Conservation (phyloP, 2,113 vertebrate genomes). For the Phyllostomus discolor region DNA sequence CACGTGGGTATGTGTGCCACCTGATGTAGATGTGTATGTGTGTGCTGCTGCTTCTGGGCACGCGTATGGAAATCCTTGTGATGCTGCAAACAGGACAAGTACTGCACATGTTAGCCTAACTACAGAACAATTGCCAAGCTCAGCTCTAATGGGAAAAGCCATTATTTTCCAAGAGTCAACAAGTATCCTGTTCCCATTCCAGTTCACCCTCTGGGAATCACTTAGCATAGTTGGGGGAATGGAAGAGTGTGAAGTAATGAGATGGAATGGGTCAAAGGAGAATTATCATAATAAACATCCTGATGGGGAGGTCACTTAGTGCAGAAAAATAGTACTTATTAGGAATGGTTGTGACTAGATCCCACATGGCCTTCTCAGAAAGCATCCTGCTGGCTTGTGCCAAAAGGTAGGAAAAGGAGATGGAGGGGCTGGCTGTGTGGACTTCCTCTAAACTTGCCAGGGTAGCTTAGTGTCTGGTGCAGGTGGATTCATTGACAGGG, state of each 20-base stretch:
- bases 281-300: background rate
- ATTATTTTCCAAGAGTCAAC: slow-evolving; percentile 16
- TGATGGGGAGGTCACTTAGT: background rate
- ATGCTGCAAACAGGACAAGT: background rate
- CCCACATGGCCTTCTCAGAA: background rate
- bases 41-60: background rate
- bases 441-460: background rate
- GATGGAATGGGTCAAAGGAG: background rate
- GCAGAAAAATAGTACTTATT: background rate
- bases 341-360: background rate
- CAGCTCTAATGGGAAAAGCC: background rate
- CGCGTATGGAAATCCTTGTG: background rate
- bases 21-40: background rate
- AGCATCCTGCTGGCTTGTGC: background rate
- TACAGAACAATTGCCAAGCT: slow-evolving; percentile 17
- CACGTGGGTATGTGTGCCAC: background rate
- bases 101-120: background rate
- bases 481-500: background rate
- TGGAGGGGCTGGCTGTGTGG: background rate
- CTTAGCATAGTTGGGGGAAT: background rate
- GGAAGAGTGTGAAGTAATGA: background rate
- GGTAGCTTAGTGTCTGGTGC: background rate
- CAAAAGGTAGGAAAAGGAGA: background rate
- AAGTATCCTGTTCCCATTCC: background rate
- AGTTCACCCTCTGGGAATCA: slow-evolving; percentile 20